Percentiles rank a stretch among this genome's conserved stretches.
Evolutionary conservation across 2,888 invertebrate genomes (phyloP).

Genomic region (Caenorhabditis drosophilae): DNA sequence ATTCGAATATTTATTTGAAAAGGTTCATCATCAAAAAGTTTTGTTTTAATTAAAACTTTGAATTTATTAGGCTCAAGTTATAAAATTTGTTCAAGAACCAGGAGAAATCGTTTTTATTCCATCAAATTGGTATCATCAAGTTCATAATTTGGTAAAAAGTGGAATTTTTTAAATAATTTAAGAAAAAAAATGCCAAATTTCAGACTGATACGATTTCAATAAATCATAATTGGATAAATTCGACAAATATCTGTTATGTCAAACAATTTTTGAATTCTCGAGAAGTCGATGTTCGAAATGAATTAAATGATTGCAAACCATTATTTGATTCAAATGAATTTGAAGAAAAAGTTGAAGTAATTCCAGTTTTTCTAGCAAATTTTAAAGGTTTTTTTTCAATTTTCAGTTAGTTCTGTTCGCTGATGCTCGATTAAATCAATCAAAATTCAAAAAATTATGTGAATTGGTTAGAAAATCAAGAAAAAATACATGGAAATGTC

Average conservation of each 20-base stretch:
- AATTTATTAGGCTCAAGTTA: constrained; percentile 45
- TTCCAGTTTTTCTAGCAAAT: no score
- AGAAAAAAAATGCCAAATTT: background rate
- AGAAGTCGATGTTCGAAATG: constrained; percentile 41
- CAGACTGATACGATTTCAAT: constrained; percentile 89
- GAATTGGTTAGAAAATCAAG: constrained; percentile 19
- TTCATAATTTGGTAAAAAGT: constrained; percentile 80
- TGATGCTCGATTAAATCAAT: constrained; percentile 46
- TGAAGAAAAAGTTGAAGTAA: constrained; percentile 35
- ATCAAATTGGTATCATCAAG: constrained; percentile 96
- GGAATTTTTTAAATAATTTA: background rate
- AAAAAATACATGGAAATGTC: constrained; percentile 8
- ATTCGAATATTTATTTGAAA: constrained; percentile 5
- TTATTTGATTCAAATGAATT: constrained; percentile 47
- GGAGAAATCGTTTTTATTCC: constrained; percentile 94
- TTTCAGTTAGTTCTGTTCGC: constrained; percentile 46
- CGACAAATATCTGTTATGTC: constrained; percentile 76
- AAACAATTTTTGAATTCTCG: constrained; percentile 38
- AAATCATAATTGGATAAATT: constrained; percentile 97
- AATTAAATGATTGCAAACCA: constrained; percentile 44
- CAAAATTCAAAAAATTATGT: constrained; percentile 11
- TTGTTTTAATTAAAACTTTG: no score
- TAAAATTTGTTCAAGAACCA: constrained; percentile 78
- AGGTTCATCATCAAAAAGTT: no score
- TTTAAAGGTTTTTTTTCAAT: no score